phyloP scores from a whole-genome alignment of 2,113 vertebrate genomes.

The Ailuropoda melanoleuca region DNA sequence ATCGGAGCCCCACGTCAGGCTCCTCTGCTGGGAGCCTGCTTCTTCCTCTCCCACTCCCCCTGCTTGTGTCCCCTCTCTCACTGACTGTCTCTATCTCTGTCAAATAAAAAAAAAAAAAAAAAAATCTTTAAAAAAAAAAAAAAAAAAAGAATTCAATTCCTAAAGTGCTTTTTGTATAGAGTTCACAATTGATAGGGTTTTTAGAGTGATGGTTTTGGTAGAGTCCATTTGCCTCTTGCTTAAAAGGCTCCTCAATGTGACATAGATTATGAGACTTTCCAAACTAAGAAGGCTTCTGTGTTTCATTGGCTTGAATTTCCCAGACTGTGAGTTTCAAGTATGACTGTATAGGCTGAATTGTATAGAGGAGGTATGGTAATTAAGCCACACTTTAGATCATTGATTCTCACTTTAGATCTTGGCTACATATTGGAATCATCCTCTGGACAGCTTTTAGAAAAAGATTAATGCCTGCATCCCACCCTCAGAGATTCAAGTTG shows the following conservation, averaged over 20 bases:
- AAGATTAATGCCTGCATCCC: not conserved
- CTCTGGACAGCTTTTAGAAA: not conserved
- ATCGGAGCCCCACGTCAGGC: no score
- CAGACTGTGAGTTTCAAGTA: not conserved
- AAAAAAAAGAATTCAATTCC: not conserved
- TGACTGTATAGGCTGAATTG: not conserved
- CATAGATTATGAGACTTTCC: not conserved
- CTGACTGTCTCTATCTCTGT: no score
- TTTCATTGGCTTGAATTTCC: not conserved
- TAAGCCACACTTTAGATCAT: not conserved
- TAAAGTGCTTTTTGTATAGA: not conserved
- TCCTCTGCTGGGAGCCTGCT: no score
- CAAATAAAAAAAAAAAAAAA: no score
- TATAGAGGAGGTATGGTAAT: not conserved
- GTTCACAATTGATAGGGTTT: not conserved
- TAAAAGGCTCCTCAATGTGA: not conserved
- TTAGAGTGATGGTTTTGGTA: not conserved
- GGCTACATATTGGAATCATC: not conserved
- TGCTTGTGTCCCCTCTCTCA: no score
- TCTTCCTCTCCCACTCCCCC: no score
- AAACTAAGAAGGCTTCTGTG: not conserved
- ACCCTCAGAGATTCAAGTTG: not conserved
- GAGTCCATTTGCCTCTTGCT: not conserved
- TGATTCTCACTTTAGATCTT: not conserved
- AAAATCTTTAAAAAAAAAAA: no score